Evolutionary conservation across 2,113 vertebrate genomes (phyloP), one percentile per base, ranked within the genome.

Genomic region (Dascyllus trimaculatus): DNA sequence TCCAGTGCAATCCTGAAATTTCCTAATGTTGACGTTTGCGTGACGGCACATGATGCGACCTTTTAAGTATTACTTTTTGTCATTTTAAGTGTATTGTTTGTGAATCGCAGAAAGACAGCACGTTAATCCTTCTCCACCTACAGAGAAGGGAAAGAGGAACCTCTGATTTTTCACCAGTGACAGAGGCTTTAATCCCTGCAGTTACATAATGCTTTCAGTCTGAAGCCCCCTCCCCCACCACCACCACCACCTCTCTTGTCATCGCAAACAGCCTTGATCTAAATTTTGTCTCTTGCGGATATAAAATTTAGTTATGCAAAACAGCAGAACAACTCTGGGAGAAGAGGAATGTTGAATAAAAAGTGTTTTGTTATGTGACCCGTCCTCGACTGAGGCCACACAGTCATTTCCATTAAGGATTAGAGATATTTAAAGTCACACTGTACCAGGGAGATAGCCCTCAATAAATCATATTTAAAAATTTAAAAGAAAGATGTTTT

Each of bases 191-290:
- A 75, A 59, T 54, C 24, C 8, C 46, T 68, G 43, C 14, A 64
- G 71, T 85, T 85, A 67, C 53, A 85, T 86, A 86, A 82, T 68
- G 9, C 25, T 1, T 79, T 65, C 54, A 54, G n/a, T 40, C 14
- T 13, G 57, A 53, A 24, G 29, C 56, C 54, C 62, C 49, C 25
- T 38, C 66, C 65, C 38, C 11, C 77, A 18, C 45, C 18, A 60
- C 18, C 29, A 5, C 58, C 15, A 15, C 14, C 40, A 14, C 40
- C 26, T 49, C 29, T 53, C 4, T 29, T 79, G 54, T 66, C 59
- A 70, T 40, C 18, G 11, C 56, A 68, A n/a, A 71, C 24, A 53
- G 49, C 24, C 45, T 26, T 51, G 38, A 71, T 72, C 53, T 58
- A 3, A 51, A 72, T 59, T 65, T 49, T 51, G 26, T 24, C 73